phyloP scores from a whole-genome alignment of 2,113 vertebrate genomes.

The Acrocephalus kingi region DNA sequence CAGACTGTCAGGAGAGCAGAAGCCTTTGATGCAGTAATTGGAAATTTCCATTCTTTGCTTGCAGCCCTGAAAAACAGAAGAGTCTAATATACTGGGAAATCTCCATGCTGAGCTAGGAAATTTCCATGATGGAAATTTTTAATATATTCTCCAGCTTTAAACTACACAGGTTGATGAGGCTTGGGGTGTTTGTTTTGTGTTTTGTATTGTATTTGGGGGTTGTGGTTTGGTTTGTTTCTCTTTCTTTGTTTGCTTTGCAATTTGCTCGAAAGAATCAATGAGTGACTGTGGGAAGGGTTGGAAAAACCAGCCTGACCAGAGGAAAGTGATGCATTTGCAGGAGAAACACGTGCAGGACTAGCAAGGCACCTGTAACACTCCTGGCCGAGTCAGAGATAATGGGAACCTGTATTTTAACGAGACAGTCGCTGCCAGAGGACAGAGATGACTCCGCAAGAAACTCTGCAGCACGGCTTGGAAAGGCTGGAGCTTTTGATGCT shows the following conservation, averaged over 20 bases:
- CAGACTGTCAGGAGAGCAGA: slow-evolving; percentile 76
- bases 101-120: slow-evolving; percentile 76
- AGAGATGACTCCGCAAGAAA: slow-evolving; percentile 34
- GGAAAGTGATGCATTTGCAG: slow-evolving; percentile 54
- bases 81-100: slow-evolving; percentile 76
- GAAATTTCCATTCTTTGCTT: slow-evolving; percentile 86
- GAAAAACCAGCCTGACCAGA: slow-evolving; percentile 19
- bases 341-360: slow-evolving; percentile 17
- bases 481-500: slow-evolving; percentile 38
- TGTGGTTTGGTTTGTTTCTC: not conserved
- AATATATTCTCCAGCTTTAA: slow-evolving; percentile 73
- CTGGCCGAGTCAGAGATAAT: slow-evolving; percentile 13
- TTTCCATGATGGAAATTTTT: slow-evolving; percentile 82
- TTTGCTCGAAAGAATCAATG: slow-evolving; percentile 63
- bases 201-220: not conserved
- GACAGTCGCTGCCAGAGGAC: not conserved
- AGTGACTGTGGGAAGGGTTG: slow-evolving; percentile 44
- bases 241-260: slow-evolving; percentile 54
- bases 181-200: slow-evolving; percentile 28
- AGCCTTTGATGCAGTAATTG: slow-evolving; percentile 80
- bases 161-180: slow-evolving; percentile 66
- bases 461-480: slow-evolving; percentile 36
- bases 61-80: slow-evolving; percentile 74
- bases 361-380: slow-evolving; percentile 31
- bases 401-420: slow-evolving; percentile 19